Base-by-base conservation (phyloP, 2,797 vertebrate genomes). In the Catostomus latipinnis region DNA sequence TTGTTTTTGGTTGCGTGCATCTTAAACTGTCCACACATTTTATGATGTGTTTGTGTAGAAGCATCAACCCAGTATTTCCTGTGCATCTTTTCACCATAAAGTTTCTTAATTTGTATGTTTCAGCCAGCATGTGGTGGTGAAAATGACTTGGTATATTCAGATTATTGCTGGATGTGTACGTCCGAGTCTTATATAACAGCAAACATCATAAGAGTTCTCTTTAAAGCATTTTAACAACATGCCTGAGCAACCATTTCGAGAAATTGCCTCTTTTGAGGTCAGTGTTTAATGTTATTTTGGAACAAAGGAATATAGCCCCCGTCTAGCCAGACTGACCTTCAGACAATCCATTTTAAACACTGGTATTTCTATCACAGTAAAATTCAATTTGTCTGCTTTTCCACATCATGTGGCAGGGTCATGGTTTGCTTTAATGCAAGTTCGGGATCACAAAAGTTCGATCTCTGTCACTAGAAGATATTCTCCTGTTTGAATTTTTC, bases 281-380 rank as follows among this genome's bases (percentile, higher is more conserved):
- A 34, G 34, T 34, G 2, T 34, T 34, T 34, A 62, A 18, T 78
- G 6, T 7, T 54, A 13, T 62, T 70, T 78, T 70, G 54, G 54
- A 53, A 46, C 16, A 71, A 46, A 14, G 7, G n/a, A 11, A 22
- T 0, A 0, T 6, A 46, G 76, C 49, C 34, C 6, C 18, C 14
- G 34, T 34, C 34, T 34, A 3, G 63, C 16, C 22, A 49, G 54
- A 22, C 14, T 72, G 71, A 50, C 22, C 58, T 58, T 52, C 48
- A 70, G 67, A 62, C n/a, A 5, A n/a, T 77, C 54, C 56, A 9
- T 61, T 62, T 78, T 62, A 46, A 71, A 63, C 22, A 62, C 57
- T 71, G 76, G n/a, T 70, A 6, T 62, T 78, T 34, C 34, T 11
- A 11, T 68, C 54, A 68, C 63, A 76, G 63, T 49, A 14, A 67